Evolutionary conservation across 1,140 invertebrate species (phyloP), one percentile per base, ranked within the genome.

Genomic region (Hyles vespertilio): DNA sequence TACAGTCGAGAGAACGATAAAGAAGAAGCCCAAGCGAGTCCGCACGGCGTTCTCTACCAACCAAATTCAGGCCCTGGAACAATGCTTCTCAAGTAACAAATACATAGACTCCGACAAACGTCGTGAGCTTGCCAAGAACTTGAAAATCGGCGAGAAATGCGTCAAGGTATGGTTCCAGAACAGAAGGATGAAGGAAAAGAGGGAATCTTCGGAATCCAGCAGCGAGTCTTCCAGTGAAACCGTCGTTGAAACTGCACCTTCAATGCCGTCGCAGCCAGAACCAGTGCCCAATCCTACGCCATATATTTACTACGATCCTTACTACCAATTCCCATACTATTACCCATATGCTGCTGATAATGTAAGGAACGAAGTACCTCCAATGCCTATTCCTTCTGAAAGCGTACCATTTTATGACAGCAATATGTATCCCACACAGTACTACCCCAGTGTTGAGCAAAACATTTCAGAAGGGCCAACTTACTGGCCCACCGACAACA

Each of bases 111-210:
- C 53, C 8, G 59, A 69, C 33, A 58, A 33, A 50, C 78, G 81
- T 40, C 67, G 47, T 33, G 63, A 83, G n/a, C 61, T 87, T 5
- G 59, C 82, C 5, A 46, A 72, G 6, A 53, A 12, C 32, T 45
- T 87, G 5, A 64, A 67, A 3, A 73, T 85, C 10, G 61, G 54
- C 6, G 74, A 84, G n/a, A 81, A 70, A 58, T 70, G 63, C 46
- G 70, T 87, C 43, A 87, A 84, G 56, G 58, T 83, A 10, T 87
- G 84, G 84, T 87, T 87, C 48, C 81, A 84, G 46, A 87, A 87
- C 48, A 69, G 80, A 58, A 70, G 84, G 58, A 84, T 82, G 80
- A 87, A 79, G 48, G 72, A 84, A 8, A 87, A 87, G 51, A 74
- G 63, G 50, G 68, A 75, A 49, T 64, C 63, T 2, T 74, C 62